Base-by-base conservation (phyloP, 2,888 invertebrate species). In the Drosophila testacea region DNA sequence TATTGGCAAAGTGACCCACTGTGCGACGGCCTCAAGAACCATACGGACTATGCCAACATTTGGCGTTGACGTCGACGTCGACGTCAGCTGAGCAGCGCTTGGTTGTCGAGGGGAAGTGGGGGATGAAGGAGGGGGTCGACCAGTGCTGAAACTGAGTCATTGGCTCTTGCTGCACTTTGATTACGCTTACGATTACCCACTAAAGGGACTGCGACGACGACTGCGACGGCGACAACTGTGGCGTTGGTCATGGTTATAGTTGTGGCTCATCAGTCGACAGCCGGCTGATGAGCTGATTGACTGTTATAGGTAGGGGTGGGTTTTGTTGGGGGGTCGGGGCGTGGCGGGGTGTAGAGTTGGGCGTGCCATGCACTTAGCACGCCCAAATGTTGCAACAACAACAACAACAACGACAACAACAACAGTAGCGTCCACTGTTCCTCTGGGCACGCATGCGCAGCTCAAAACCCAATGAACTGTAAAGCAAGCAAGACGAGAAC, bases 401-500 rank as follows among this genome's bases (percentile, higher is more conserved):
- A 30, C 28, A 16, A 28, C 28, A 59, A 61, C 13, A 50, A 36
- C 16, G 36, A 22, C 6, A 36, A 42, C 16, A 54, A 30, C 28
- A 16, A 28, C 28, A 59, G 46, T 27, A 47, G 51, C 36, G 22
- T 27, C 30, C 48, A 71, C 59, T 69, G 50, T 50, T 44, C 1
- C 5, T 16, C n/a, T 22, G n/a, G 52, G 38, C 47, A 67, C 69
- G 69, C 60, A 70, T 41, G 46, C 55, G 36, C 51, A 42, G 11
- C 41, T 36, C 39, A 13, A 56, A 28, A 51, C 52, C 62, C 89
- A 83, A 73, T 83, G 89, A 87, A 87, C 83, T 89, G 88, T 83
- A 69, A 83, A 76, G 66, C 69, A 57, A 65, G 59, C 67, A 47
- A 55, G 69, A 62, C 66, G 51, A 32, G 52, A 56, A 46, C 69